These are phyloP conservation scores for Philereme vetulata DNA, from an alignment of 2,888 invertebrate species.

Conservation along the genomic window DNA sequence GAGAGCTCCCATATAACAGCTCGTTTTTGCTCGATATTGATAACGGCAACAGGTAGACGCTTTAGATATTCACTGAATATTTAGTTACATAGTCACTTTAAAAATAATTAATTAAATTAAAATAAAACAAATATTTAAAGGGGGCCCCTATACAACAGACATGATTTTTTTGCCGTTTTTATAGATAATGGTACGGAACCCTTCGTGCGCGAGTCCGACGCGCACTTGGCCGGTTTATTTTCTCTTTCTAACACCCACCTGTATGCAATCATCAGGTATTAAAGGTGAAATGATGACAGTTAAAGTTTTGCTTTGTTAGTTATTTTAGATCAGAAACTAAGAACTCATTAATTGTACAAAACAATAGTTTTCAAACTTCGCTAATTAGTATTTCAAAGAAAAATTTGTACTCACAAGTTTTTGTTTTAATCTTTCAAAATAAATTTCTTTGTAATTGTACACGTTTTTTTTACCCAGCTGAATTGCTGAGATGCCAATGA, in stretches of 20 bases:
- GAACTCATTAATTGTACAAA: constrained; percentile 9
- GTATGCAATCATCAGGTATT: constrained; percentile 9
- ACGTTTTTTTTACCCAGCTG: constrained; percentile 29
- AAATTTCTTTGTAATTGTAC: constrained; percentile 38
- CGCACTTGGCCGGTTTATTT: too few relatives aligned
- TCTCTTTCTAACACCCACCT: not conserved
- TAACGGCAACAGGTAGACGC: too few relatives aligned
- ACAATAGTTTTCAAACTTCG: constrained; percentile 14
- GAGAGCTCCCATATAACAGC: too few relatives aligned
- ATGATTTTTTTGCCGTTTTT: too few relatives aligned
- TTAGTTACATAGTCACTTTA: too few relatives aligned
- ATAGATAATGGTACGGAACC: too few relatives aligned
- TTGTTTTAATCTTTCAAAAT: constrained; percentile 41
- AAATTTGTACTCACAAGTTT: constrained; percentile 38
- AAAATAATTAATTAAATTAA: too few relatives aligned
- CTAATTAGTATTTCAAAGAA: constrained; percentile 43
- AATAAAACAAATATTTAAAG: too few relatives aligned
- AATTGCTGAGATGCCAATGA: constrained; percentile 33
- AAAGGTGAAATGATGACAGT: constrained; percentile 14
- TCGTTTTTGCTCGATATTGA: too few relatives aligned
- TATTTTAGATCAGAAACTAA: constrained; percentile 6
- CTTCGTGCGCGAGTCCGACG: too few relatives aligned
- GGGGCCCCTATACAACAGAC: too few relatives aligned
- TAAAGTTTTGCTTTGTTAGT: constrained; percentile 2
- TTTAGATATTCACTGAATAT: too few relatives aligned